phyloP scores from a whole-genome alignment of 1,140 invertebrate genomes.

The Mya arenaria region DNA sequence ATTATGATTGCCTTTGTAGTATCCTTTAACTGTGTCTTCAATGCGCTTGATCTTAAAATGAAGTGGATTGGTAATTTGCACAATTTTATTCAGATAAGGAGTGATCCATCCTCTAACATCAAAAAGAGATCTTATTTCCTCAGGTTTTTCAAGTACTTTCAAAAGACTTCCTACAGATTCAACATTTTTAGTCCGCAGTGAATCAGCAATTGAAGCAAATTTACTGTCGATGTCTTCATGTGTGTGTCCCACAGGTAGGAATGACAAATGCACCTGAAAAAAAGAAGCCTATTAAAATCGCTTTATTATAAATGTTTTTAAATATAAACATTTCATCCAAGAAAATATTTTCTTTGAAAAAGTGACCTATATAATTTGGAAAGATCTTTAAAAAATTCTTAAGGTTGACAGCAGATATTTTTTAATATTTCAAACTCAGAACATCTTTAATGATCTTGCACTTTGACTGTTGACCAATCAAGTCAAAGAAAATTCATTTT shows the following conservation, averaged over 20 bases:
- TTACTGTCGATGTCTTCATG: slow-evolving; percentile 56
- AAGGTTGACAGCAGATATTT: too few species aligned
- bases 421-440: too few species aligned
- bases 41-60: slow-evolving; percentile 31
- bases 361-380: too few species aligned
- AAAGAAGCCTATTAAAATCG: too few species aligned
- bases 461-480: too few species aligned
- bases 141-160: slow-evolving; percentile 4
- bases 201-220: slow-evolving; percentile 50
- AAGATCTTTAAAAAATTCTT: too few species aligned
- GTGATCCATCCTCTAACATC: slow-evolving; percentile 34
- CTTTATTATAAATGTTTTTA: too few species aligned
- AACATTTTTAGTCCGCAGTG: slow-evolving; percentile 39
- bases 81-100: slow-evolving; percentile 6
- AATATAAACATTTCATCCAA: too few species aligned
- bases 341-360: too few species aligned
- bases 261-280: slow-evolving; percentile 55
- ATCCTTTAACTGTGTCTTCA: not conserved
- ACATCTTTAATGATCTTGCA: too few species aligned
- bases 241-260: slow-evolving; percentile 56
- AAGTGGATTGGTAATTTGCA: slow-evolving; percentile 14
- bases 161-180: slow-evolving; percentile 14
- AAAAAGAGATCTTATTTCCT: slow-evolving; percentile 3
- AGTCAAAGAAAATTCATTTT: too few species aligned
- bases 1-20: slow-evolving; percentile 23